Evolutionary conservation across 2,797 vertebrate species (phyloP).

Genomic region (Cercopithecus diana): DNA sequence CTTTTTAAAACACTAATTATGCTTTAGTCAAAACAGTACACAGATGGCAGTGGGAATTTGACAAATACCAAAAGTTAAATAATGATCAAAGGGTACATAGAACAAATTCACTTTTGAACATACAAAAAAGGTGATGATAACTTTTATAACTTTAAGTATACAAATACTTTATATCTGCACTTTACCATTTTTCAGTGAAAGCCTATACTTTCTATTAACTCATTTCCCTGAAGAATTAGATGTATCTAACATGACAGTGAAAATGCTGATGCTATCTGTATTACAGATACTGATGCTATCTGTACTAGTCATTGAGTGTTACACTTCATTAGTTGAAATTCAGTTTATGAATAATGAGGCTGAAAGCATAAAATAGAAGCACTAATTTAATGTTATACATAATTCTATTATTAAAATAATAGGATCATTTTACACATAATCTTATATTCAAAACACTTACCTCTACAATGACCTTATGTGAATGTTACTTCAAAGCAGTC

Average conservation of each 20-base stretch:
- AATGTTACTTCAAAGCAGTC: neutral
- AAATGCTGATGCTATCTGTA: neutral
- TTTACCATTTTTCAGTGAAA: neutral
- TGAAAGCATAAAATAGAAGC: neutral
- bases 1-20: conserved; percentile 34
- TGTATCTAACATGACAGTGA: neutral
- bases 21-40: conserved; percentile 38
- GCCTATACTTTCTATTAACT: neutral
- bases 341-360: conserved; percentile 47
- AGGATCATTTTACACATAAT: neutral
- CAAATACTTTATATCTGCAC: neutral
- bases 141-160: neutral
- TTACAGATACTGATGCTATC: neutral
- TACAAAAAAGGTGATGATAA: neutral
- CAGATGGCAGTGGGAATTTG: conserved; percentile 35
- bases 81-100: neutral
- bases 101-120: neutral
- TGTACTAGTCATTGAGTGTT: neutral
- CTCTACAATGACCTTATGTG: neutral
- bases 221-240: neutral
- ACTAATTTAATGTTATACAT: neutral
- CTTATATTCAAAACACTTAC: conserved; percentile 50
- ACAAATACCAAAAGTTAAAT: conserved; percentile 38
- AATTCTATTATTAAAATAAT: conserved; percentile 21
- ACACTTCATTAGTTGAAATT: conserved; percentile 35